Percentiles rank a stretch among this genome's conserved stretches.
Conservation (phyloP, 2,113 vertebrate genomes). For the Vidua macroura region DNA sequence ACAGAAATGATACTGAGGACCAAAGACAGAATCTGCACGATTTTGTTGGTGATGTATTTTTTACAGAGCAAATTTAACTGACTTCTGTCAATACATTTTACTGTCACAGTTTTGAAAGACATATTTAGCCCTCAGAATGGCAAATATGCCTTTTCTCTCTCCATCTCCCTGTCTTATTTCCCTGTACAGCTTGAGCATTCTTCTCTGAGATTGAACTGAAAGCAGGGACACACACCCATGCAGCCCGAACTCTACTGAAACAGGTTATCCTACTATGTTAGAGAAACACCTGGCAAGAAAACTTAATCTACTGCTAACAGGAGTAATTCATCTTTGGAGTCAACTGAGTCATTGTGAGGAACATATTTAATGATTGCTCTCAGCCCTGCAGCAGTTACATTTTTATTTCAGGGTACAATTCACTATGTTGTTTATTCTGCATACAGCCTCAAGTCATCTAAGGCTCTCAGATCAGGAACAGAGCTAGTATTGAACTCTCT, state of each 20-base stretch:
- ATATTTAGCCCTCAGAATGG: background rate
- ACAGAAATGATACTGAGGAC: background rate
- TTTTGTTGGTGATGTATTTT: background rate
- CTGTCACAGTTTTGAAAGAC: background rate
- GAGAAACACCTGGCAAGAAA: background rate
- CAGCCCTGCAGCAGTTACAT: background rate
- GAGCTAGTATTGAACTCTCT: background rate
- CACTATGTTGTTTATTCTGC: conserved; percentile 10
- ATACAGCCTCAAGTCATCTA: background rate
- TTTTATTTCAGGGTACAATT: conserved; percentile 21
- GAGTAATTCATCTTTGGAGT: conserved; percentile 10
- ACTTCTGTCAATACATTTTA: conserved; percentile 13
- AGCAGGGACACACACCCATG: background rate
- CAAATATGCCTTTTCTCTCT: background rate
- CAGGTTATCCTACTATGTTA: background rate
- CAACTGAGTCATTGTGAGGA: background rate
- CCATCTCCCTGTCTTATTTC: background rate
- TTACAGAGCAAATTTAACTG: conserved; percentile 9
- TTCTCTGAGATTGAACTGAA: background rate
- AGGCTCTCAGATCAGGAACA: background rate
- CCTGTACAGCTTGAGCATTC: background rate
- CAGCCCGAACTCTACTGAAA: background rate
- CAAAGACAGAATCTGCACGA: background rate
- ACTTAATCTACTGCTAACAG: background rate
- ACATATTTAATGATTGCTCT: background rate